Evolutionary conservation across 2,113 vertebrate genomes (phyloP).

Genomic region (Asarcornis scutulata): DNA sequence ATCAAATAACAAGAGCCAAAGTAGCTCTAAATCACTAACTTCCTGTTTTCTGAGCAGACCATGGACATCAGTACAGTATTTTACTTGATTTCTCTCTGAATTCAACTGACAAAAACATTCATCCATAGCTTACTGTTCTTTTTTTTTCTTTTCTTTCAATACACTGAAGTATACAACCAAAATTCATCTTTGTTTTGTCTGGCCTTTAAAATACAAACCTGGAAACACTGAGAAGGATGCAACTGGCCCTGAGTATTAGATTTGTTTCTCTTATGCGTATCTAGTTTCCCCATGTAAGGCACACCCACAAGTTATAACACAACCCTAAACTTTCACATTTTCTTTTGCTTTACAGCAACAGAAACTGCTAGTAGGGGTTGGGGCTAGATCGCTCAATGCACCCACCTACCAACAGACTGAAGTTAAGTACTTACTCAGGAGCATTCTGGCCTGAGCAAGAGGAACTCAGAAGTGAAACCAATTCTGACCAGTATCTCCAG

Average conservation of each 20-base stretch:
- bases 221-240: not conserved
- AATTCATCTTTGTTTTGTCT: not conserved
- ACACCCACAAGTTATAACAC: not conserved
- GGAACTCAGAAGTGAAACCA: not conserved
- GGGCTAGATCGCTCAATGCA: not conserved
- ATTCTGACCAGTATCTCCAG: not conserved
- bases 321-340: not conserved
- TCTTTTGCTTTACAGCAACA: not conserved
- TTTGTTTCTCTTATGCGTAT: not conserved
- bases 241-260: not conserved
- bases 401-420: not conserved
- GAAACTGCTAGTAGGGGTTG: not conserved
- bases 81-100: not conserved
- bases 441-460: not conserved
- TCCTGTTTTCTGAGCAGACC: not conserved
- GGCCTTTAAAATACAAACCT: not conserved
- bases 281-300: not conserved
- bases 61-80: not conserved
- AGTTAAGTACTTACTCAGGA: not conserved
- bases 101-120: not conserved
- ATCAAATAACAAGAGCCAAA: not conserved
- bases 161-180: not conserved
- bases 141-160: not conserved
- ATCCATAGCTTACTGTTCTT: not conserved
- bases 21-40: conserved; percentile 1